Conservation (phyloP, 2,888 invertebrate species). For the Lepidocyrtoides sp. region DNA sequence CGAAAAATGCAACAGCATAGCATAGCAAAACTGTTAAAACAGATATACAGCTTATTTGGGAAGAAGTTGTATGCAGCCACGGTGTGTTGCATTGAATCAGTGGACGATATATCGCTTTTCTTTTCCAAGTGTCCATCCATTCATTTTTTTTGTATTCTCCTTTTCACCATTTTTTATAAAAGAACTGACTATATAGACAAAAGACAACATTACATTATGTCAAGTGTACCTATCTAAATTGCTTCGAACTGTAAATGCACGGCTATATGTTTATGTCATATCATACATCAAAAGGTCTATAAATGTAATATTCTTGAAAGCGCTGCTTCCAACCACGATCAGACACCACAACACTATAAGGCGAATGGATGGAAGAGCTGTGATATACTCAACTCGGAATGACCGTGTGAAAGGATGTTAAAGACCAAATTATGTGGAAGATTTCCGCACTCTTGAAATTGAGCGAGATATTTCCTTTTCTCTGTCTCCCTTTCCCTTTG, state of each 20-base stretch:
- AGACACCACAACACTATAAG: not conserved
- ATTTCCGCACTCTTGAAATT: constrained; percentile 72
- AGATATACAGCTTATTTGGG: not conserved
- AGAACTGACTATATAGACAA: not conserved
- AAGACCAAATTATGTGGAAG: constrained; percentile 77
- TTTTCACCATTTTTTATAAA: constrained; percentile 16
- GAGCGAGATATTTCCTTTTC: constrained; percentile 56
- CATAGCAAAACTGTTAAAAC: not conserved
- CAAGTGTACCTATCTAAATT: not conserved
- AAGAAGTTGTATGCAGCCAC: not conserved
- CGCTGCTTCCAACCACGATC: not conserved
- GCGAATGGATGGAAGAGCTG: not conserved
- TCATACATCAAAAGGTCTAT: not conserved
- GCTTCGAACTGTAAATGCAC: not conserved
- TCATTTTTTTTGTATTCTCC: not conserved
- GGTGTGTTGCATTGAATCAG: not conserved
- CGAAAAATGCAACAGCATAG: constrained; percentile 38
- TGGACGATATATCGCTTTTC: constrained; percentile 52
- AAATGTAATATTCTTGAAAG: constrained; percentile 7
- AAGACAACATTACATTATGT: not conserved
- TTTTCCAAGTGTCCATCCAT: constrained; percentile 43
- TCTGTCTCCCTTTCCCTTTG: constrained; percentile 6
- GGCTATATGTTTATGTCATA: not conserved
- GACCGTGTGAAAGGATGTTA: constrained; percentile 57
- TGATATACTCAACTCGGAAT: constrained; percentile 19